A percentile compares a stretch with the other conserved stretches of the same genome.
Conservation (phyloP, 2,113 vertebrate genomes). For the Cryptomyrus ogoouensis region DNA sequence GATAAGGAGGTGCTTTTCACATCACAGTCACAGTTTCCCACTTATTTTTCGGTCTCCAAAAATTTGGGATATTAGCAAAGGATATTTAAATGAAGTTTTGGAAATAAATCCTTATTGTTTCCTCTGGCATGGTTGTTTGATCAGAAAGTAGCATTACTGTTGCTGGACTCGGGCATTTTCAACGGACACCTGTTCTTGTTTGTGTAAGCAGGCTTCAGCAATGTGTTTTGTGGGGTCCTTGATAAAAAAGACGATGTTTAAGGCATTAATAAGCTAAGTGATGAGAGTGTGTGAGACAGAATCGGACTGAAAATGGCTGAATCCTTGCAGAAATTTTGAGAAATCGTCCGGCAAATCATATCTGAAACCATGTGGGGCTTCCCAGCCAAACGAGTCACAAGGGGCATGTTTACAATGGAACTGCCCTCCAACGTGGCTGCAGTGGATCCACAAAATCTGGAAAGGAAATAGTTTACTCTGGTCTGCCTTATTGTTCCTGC, state of each 20-base stretch:
- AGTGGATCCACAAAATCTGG: not conserved
- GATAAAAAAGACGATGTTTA: not conserved
- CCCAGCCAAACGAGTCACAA: not conserved
- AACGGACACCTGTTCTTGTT: not conserved
- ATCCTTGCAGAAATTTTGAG: not conserved
- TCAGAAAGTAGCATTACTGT: not conserved
- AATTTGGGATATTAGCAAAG: slow-evolving; percentile 44
- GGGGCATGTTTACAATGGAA: not conserved
- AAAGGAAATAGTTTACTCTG: not conserved
- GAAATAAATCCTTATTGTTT: slow-evolving; percentile 3
- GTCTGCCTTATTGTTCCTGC: not conserved
- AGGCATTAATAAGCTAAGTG: not conserved
- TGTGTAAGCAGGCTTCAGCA: not conserved
- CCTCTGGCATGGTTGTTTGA: not conserved
- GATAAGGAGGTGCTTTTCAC: slow-evolving; percentile 42
- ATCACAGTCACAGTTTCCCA: slow-evolving; percentile 45
- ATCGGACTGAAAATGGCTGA: not conserved
- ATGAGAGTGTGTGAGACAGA: not conserved
- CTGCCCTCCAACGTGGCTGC: not conserved
- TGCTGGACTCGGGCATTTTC: not conserved
- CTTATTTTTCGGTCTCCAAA: slow-evolving; percentile 40
- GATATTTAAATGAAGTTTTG: not conserved
- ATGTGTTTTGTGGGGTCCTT: not conserved
- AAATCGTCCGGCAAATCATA: not conserved
- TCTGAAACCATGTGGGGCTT: not conserved